These are phyloP conservation scores for Ranitomeya imitator DNA, from an alignment of 2,113 vertebrate species.

Conservation along the genomic window DNA sequence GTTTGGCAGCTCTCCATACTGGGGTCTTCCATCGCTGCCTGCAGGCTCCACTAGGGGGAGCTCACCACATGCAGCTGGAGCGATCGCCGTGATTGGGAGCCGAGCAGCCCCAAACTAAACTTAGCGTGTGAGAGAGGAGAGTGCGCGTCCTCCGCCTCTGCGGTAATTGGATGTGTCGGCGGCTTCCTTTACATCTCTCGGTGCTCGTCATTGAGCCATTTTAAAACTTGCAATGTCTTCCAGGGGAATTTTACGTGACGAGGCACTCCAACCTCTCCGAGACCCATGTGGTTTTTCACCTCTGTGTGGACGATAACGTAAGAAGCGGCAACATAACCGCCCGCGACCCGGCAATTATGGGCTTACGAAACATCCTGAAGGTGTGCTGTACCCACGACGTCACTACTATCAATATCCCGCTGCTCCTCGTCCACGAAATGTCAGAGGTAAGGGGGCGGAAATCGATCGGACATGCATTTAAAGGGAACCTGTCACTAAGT, in stretches of 20 bases:
- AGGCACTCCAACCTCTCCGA: slow-evolving; percentile 96
- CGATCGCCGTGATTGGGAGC: no score
- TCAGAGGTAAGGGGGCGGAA: slow-evolving; percentile 81
- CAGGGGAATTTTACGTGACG: slow-evolving; percentile 96
- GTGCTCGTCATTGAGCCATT: not conserved
- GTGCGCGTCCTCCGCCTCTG: no score
- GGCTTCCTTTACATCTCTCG: not conserved
- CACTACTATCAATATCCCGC: slow-evolving; percentile 92
- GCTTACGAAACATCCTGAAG: slow-evolving; percentile 95
- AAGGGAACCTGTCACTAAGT: no score
- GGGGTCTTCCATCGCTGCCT: not conserved
- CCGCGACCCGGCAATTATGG: slow-evolving; percentile 96
- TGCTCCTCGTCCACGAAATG: slow-evolving; percentile 95
- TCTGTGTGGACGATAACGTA: slow-evolving; percentile 96
- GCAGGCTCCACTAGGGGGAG: not conserved
- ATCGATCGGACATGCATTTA: no score
- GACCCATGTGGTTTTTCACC: slow-evolving; percentile 92
- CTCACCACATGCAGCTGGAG: not conserved
- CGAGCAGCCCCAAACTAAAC: no score
- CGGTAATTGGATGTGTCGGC: not conserved
- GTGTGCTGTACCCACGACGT: slow-evolving; percentile 96
- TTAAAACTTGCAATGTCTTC: not conserved
- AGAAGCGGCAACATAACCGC: slow-evolving; percentile 90
- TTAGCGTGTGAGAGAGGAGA: no score
- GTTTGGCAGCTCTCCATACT: no score